Evolutionary conservation across 2,888 invertebrate species (phyloP), one percentile per base, ranked within the genome.

Genomic region (Bembecia ichneumoniformis): DNA sequence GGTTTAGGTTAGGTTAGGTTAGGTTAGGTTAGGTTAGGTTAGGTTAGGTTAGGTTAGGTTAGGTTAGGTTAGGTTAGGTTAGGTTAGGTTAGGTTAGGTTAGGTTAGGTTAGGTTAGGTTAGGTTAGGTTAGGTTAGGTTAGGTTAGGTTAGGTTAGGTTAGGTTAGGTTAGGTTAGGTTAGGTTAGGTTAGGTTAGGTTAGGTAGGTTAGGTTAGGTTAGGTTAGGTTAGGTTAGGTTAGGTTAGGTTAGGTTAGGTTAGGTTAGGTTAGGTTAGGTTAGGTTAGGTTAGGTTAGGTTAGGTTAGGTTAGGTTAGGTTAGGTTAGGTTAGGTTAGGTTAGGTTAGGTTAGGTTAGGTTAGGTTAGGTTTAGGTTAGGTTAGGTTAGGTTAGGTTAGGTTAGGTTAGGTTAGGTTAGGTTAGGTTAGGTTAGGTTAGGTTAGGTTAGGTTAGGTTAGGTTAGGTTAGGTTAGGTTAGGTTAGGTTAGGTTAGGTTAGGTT

Each of bases 381-480:
- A 35, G 35, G 35, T 35, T 52, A 50, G 52, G 50, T 52, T 52
- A 51, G 51, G 52, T 54, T 54, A 52, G 52, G 52, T 52, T 54
- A 52, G 54, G 52, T 54, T 54, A 51, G 52, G 55, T 53, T 54
- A 54, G 55, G 55, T 57, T 57, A 52, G 57, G 53, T 57, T 57
- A 51, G 55, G 55, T 55, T 57, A 52, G 54, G 55, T 57, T 55
- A 51, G 54, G 54, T 56, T 57, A 52, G 54, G 55, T 54, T 57
- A 55, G 55, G 54, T 57, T 57, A 52, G 55, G 55, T 55, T 57
- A 53, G 55, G 54, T 57, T 57, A 54, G 55, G 55, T 55, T 55
- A 54, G 57, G 57, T 55, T 55, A 57, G 57, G 55, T 57, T 55
- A 55, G 57, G 55, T 57, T 54, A 52, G 57, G 55, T 55, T 57